These are phyloP conservation scores for Heliconius cydno DNA, from an alignment of 2,888 invertebrate genomes.

Conservation along the genomic window DNA sequence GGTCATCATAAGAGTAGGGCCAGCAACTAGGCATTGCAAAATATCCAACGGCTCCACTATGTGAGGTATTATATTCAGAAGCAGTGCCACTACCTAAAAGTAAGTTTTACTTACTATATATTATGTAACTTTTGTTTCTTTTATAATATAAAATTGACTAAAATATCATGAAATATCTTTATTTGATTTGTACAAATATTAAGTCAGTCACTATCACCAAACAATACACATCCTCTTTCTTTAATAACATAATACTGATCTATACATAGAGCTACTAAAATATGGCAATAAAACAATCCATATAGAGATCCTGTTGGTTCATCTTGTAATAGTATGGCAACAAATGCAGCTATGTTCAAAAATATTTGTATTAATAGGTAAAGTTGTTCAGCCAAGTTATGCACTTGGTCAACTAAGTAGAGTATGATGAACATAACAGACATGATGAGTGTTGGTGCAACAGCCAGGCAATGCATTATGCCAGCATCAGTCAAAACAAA, in stretches of 20 bases:
- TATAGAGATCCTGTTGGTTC: slow-evolving; percentile 58
- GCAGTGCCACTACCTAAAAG: slow-evolving; percentile 79
- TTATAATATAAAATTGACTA: neutral
- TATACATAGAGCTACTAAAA: slow-evolving; percentile 66
- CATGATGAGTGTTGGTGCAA: slow-evolving; percentile 70
- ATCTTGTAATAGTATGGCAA: slow-evolving; percentile 50
- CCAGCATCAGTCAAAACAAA: slow-evolving; percentile 63
- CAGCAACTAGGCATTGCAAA: slow-evolving; percentile 69
- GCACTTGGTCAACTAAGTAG: slow-evolving; percentile 78
- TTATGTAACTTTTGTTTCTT: slow-evolving; percentile 43
- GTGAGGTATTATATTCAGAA: slow-evolving; percentile 74
- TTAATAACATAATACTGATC: slow-evolving; percentile 67
- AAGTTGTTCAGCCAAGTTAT: slow-evolving; percentile 72
- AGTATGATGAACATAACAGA: slow-evolving; percentile 72
- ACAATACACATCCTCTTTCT: slow-evolving; percentile 63
- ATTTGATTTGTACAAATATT: slow-evolving; percentile 29
- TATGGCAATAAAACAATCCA: slow-evolving; percentile 68
- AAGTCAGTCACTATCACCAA: slow-evolving; percentile 36
- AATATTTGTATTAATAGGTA: slow-evolving; percentile 64
- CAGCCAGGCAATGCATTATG: slow-evolving; percentile 68
- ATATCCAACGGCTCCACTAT: slow-evolving; percentile 70
- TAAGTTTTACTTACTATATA: slow-evolving; percentile 59
- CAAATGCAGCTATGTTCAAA: slow-evolving; percentile 57
- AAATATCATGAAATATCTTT: neutral
- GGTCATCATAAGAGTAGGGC: slow-evolving; percentile 74